These are phyloP conservation scores for Nylanderia fulva DNA, from an alignment of 1,140 invertebrate genomes.

Conservation along the genomic window DNA sequence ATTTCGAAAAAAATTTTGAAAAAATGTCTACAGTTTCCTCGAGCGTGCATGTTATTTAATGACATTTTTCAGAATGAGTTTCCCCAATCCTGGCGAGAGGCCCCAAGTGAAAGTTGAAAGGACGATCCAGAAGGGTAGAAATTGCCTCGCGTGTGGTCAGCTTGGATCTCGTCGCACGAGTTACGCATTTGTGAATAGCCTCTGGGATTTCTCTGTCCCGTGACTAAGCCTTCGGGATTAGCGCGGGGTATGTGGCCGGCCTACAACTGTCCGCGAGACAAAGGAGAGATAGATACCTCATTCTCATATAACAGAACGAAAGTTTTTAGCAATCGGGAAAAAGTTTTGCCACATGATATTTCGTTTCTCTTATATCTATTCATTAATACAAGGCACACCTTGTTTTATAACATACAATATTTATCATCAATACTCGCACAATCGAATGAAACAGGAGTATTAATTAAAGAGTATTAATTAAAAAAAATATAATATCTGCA, in stretches of 20 bases:
- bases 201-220: slow-evolving; percentile 75
- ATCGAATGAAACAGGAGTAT: not conserved
- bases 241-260: slow-evolving; percentile 60
- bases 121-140: slow-evolving; percentile 37
- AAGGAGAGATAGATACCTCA: slow-evolving; percentile 51
- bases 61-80: slow-evolving; percentile 42
- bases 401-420: not conserved
- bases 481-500: too few relatives aligned
- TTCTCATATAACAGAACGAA: slow-evolving; percentile 22
- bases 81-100: slow-evolving; percentile 30
- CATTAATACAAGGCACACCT: slow-evolving; percentile 3
- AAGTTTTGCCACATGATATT: slow-evolving; percentile 33
- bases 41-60: slow-evolving; percentile 28
- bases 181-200: slow-evolving; percentile 76
- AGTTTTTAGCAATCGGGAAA: slow-evolving; percentile 29
- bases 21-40: slow-evolving; percentile 31
- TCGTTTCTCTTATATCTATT: slow-evolving; percentile 19
- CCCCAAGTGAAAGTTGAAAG: slow-evolving; percentile 59
- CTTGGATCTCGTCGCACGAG: slow-evolving; percentile 62
- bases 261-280: slow-evolving; percentile 67
- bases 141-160: slow-evolving; percentile 60
- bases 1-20: not conserved
- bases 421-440: not conserved
- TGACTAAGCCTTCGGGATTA: slow-evolving; percentile 76
- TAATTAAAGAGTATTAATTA: too few relatives aligned